Percentiles rank a stretch among this genome's conserved stretches.
Evolutionary conservation across 2,888 invertebrate genomes (phyloP).

Genomic region (Ectobius pallidus): DNA sequence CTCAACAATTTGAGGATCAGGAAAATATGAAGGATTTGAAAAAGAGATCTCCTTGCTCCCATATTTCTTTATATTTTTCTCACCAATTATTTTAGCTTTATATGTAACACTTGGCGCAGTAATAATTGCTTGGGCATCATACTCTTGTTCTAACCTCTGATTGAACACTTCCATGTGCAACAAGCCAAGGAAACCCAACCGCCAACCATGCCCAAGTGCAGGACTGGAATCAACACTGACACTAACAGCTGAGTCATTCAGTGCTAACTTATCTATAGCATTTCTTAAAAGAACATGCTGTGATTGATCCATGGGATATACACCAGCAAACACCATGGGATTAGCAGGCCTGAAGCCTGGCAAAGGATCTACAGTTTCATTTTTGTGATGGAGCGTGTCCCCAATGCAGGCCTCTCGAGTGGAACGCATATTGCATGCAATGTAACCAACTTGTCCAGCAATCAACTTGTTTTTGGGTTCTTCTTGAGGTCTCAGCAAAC

Average conservation of each 20-base stretch:
- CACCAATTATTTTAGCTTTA: slow-evolving; percentile 73
- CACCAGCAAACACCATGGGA: slow-evolving; percentile 86
- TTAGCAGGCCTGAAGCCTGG: slow-evolving; percentile 68
- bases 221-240: slow-evolving; percentile 81
- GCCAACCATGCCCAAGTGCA: slow-evolving; percentile 88
- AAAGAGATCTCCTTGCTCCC: slow-evolving; percentile 65
- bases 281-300: slow-evolving; percentile 74
- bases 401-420: slow-evolving; percentile 77
- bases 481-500: slow-evolving; percentile 80
- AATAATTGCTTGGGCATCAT: slow-evolving; percentile 78
- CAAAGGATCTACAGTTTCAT: slow-evolving; percentile 62
- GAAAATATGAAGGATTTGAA: slow-evolving; percentile 78
- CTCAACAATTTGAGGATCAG: slow-evolving; percentile 67
- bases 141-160: slow-evolving; percentile 84
- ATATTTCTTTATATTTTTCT: slow-evolving; percentile 71
- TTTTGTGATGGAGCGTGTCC: slow-evolving; percentile 71
- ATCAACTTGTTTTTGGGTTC: slow-evolving; percentile 66
- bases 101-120: slow-evolving; percentile 89
- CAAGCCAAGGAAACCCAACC: slow-evolving; percentile 84
- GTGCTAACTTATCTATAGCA: slow-evolving; percentile 88
- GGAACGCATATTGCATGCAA: slow-evolving; percentile 80
- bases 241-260: slow-evolving; percentile 95
- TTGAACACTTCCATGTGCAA: slow-evolving; percentile 89
- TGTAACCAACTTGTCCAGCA: slow-evolving; percentile 93
- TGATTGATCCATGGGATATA: slow-evolving; percentile 91